phyloP scores from a whole-genome alignment of 2,888 invertebrate species.

The Trachelus troglodyta region DNA sequence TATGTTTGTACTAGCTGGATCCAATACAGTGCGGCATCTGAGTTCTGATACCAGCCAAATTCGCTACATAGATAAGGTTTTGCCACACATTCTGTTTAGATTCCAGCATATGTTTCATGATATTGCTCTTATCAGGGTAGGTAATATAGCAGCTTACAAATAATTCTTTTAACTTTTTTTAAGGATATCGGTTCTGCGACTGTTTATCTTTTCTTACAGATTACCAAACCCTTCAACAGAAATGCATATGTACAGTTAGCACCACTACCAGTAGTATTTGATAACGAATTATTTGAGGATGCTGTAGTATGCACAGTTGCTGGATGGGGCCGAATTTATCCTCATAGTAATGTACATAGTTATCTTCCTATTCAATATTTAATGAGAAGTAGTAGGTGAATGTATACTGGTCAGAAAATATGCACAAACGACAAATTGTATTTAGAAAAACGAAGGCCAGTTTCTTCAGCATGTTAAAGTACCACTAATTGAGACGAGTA shows the following conservation, averaged over 20 bases:
- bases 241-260: conserved; percentile 35
- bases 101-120: conserved; percentile 47
- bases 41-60: conserved; percentile 44
- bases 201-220: conserved; percentile 27
- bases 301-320: conserved; percentile 31
- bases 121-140: conserved; percentile 54
- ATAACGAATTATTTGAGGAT: conserved; percentile 28
- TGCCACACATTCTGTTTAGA: conserved; percentile 48
- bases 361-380: background rate
- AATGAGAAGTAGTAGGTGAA: background rate
- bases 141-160: background rate
- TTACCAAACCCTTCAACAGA: conserved; percentile 35
- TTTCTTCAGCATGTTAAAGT: conserved; percentile 41
- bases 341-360: conserved; percentile 29
- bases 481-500: conserved; percentile 36
- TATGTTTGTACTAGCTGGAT: conserved; percentile 48
- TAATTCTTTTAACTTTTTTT: conserved; percentile 3
- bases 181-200: background rate
- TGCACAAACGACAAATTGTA: background rate
- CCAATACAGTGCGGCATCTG: conserved; percentile 46
- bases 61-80: conserved; percentile 39
- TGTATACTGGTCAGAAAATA: background rate
- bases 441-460: background rate
- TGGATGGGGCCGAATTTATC: conserved; percentile 43
- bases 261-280: conserved; percentile 30